Base-by-base conservation (phyloP, 2,113 vertebrate genomes). In the Chamaetylas fuelleborni region DNA sequence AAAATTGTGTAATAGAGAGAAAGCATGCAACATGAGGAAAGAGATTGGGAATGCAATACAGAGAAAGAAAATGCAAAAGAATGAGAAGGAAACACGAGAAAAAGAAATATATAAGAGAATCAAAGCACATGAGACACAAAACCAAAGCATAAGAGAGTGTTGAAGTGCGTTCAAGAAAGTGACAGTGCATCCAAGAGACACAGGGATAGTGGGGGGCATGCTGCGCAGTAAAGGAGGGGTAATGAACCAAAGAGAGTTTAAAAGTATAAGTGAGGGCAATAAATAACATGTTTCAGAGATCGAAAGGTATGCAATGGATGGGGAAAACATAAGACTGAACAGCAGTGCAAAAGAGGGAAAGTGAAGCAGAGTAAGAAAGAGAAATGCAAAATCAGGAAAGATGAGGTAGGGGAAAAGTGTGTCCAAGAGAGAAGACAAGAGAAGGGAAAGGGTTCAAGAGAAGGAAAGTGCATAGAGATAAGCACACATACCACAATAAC, bases 391-490 rank as follows among this genome's bases (percentile, higher is more conserved):
- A 15, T 8, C 3, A 33, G 24, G 17, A 38, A 53, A 22, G 58
- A 47, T 0, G 0, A 48, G 18, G 12, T 45, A 4, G 6, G 4
- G 11, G 4, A 33, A 38, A 40, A 31, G 7, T 19, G 12, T 76
- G 22, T 34, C 33, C 25, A 25, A 53, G 12, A 61, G 1, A 56
- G 16, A 83, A 36, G 22, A 73, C 33, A 65, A 76, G 29, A 2
- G 0, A 50, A 54, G 10, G 7, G 24, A 50, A 61, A 1, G 2
- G 5, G 5, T 3, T 24, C 2, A 6, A 61, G 9, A 53, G 19
- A 62, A 51, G 13, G 8, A 8, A 81, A 69, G 11, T 23, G 19
- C 40, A 33, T 14, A 16, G 22, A 28, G 22, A 36, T 26, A 36
- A 4, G 28, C 34, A 29, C 12, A 61, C 11, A 6, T 19, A 25